Conservation (phyloP, 2,113 vertebrate species). For the Mormyrus lacerda region DNA sequence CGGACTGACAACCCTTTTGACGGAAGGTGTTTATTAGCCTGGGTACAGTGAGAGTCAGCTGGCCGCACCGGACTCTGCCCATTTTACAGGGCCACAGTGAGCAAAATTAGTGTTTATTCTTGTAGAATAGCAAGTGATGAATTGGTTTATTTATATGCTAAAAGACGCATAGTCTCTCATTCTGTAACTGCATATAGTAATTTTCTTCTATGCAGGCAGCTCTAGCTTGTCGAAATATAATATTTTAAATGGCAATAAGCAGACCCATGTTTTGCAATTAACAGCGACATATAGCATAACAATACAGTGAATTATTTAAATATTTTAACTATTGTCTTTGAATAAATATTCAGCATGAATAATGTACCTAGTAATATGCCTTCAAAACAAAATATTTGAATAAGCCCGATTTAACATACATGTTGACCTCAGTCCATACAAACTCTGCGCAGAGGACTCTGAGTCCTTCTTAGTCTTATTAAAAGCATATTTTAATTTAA, state of each 20-base stretch:
- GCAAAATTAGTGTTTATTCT: conserved; percentile 90
- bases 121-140: conserved; percentile 87
- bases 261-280: neutral
- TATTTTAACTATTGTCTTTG: neutral
- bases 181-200: conserved; percentile 30
- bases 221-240: conserved; percentile 31
- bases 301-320: neutral
- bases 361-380: neutral
- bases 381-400: neutral
- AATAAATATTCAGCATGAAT: neutral
- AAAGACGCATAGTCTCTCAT: conserved; percentile 47
- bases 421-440: neutral
- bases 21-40: conserved; percentile 87
- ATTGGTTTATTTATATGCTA: conserved; percentile 99
- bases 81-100: conserved; percentile 88
- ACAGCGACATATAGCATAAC: neutral
- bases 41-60: conserved; percentile 41
- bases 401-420: neutral
- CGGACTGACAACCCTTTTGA: conserved; percentile 87
- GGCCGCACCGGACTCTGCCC: conserved; percentile 55
- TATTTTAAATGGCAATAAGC: conserved; percentile 27
- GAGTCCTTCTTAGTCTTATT: neutral
- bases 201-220: conserved; percentile 27
- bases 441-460: too few species aligned
- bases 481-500: neutral